phyloP scores from a whole-genome alignment of 2,113 vertebrate species.

The Melospiza georgiana region DNA sequence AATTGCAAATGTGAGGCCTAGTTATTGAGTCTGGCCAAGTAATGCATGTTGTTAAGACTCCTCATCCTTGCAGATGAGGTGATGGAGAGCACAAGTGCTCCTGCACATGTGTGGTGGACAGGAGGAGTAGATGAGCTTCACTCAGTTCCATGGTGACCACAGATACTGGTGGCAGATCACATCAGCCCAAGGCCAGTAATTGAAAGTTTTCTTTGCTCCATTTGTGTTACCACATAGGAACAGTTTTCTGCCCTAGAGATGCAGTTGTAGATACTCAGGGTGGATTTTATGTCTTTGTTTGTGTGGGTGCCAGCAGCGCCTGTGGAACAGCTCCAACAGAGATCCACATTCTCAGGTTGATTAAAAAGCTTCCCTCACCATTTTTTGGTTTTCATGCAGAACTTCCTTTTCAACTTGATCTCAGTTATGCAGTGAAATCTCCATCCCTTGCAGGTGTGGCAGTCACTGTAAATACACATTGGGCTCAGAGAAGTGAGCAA shows the following conservation, averaged over 20 bases:
- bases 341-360: not conserved
- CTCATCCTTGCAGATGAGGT: not conserved
- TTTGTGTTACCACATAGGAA: not conserved
- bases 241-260: not conserved
- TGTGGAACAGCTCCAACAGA: not conserved
- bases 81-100: not conserved
- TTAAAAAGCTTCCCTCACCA: not conserved
- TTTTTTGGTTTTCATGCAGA: not conserved
- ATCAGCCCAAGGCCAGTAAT: fast-evolving
- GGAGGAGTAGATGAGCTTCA: not conserved
- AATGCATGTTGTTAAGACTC: not conserved
- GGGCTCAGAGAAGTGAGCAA: not conserved
- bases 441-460: not conserved
- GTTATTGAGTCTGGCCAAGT: not conserved
- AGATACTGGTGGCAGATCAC: not conserved
- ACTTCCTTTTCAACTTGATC: not conserved
- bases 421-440: not conserved
- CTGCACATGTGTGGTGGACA: not conserved
- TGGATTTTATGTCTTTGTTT: not conserved
- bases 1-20: not conserved
- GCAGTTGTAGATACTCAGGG: not conserved
- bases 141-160: not conserved
- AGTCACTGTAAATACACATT: not conserved
- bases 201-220: not conserved
- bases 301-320: not conserved